Evolutionary conservation across 2,888 invertebrate genomes (phyloP).

Genomic region (Orthosia cruda): DNA sequence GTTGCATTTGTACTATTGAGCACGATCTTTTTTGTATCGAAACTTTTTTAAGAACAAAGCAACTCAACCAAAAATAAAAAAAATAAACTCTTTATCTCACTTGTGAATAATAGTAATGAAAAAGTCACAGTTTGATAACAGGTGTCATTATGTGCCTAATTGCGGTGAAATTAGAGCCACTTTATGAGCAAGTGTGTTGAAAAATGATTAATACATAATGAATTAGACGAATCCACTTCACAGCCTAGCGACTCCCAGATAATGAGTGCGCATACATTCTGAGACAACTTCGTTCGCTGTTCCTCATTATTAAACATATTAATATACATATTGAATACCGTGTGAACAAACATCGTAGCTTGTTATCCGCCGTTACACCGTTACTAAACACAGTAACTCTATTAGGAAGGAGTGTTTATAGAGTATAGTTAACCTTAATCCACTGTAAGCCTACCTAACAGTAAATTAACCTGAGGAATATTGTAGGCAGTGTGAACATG

Average conservation of each 20-base stretch:
- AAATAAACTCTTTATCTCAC: too few relatives aligned
- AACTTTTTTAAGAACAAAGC: too few relatives aligned
- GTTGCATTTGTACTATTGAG: too few relatives aligned
- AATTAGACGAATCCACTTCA: constrained; percentile 24
- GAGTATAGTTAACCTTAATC: constrained; percentile 78
- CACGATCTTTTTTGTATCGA: too few relatives aligned
- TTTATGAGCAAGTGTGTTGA: too few relatives aligned
- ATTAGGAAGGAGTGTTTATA: constrained; percentile 65
- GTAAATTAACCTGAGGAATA: constrained; percentile 80
- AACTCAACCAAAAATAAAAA: too few relatives aligned
- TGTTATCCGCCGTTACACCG: constrained; percentile 54
- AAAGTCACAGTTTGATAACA: too few relatives aligned
- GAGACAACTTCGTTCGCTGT: constrained; percentile 26
- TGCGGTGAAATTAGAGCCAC: too few relatives aligned
- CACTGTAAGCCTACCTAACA: constrained; percentile 77
- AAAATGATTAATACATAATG: background rate
- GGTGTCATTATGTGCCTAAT: too few relatives aligned
- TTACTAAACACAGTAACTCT: constrained; percentile 69
- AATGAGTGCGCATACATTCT: constrained; percentile 35
- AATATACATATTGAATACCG: constrained; percentile 47
- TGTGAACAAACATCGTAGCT: constrained; percentile 55
- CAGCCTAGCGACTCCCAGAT: constrained; percentile 11
- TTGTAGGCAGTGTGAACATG: constrained; percentile 71
- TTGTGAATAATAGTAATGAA: too few relatives aligned
- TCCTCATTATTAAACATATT: constrained; percentile 45